phyloP scores from a whole-genome alignment of 2,113 vertebrate species.

The Sinosuthora webbiana region DNA sequence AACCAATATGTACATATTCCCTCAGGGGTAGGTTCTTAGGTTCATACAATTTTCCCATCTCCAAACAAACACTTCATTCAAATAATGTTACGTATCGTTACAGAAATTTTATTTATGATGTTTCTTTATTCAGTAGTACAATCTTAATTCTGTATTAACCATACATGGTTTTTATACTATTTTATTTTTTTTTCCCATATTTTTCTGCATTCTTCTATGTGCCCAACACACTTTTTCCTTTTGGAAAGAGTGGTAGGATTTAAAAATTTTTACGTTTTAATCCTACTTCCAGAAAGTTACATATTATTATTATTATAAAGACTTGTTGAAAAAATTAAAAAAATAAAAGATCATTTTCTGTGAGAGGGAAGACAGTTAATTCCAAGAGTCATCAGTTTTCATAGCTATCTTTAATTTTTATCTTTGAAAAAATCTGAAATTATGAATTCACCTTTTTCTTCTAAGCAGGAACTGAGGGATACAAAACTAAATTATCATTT shows the following conservation, averaged over 20 bases:
- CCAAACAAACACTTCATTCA: background rate
- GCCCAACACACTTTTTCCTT: background rate
- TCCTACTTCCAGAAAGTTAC: background rate
- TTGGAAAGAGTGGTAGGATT: background rate
- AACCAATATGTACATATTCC: background rate
- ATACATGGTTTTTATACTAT: background rate
- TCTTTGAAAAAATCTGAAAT: background rate
- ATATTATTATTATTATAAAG: background rate
- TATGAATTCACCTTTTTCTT: background rate
- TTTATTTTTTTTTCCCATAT: background rate
- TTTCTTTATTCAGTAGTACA: background rate
- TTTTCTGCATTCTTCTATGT: background rate
- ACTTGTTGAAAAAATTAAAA: background rate
- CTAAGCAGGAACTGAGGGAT: background rate
- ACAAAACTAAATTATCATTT: background rate
- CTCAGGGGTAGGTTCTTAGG: background rate
- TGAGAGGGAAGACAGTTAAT: background rate
- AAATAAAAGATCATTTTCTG: background rate
- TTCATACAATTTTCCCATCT: background rate
- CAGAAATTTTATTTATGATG: background rate
- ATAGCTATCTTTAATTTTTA: background rate
- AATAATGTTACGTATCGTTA: fast-evolving
- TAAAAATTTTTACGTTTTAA: background rate
- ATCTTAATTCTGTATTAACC: background rate
- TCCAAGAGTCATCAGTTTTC: background rate